Conservation (phyloP, 2,888 invertebrate genomes). For the Antheraea assamensis region DNA sequence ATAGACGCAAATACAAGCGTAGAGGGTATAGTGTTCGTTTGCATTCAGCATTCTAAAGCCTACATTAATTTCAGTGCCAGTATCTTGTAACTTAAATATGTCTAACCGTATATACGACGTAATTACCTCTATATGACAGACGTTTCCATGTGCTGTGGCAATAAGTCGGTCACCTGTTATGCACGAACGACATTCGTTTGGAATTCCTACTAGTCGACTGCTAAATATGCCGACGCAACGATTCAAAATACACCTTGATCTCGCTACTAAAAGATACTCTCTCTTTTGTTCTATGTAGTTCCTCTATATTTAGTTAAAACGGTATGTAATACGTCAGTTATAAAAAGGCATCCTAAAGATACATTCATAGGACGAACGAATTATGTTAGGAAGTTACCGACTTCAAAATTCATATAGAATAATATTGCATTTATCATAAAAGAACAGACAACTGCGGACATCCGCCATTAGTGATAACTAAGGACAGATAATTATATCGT, state of each 20-base stretch:
- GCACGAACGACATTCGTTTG: background rate
- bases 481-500: background rate
- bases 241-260: no score
- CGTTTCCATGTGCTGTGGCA: background rate
- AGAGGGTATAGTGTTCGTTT: background rate
- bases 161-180: constrained; percentile 2
- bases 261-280: background rate
- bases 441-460: background rate
- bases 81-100: background rate
- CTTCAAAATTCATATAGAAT: background rate
- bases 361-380: background rate
- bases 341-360: no score
- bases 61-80: background rate
- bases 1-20: background rate
- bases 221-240: no score
- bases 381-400: background rate
- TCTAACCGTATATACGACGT: background rate
- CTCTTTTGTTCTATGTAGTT: background rate
- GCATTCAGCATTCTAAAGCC: background rate
- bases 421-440: background rate
- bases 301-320: no score
- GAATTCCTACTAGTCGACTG: background rate
- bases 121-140: constrained; percentile 1
- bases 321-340: no score
- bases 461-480: background rate